Evolutionary conservation across 2,797 vertebrate species (phyloP), one percentile per base, ranked within the genome.

Genomic region (Periparus ater): DNA sequence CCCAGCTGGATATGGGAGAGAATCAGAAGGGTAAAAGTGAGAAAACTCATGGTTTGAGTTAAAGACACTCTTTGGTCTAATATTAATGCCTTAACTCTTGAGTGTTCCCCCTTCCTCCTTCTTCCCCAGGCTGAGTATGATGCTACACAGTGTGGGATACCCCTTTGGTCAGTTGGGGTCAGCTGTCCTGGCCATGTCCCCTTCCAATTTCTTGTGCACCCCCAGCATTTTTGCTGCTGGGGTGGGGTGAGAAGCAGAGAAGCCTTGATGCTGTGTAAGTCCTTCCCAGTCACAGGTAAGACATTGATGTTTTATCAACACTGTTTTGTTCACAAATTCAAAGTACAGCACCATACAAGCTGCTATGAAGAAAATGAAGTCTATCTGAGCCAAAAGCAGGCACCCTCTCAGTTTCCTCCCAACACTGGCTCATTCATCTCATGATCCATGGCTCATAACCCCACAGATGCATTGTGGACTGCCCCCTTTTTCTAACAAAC

Each of bases 101-200:
- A 72, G 19, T 1, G 0, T 42, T 5, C 1, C 2, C 19, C 8
- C 2, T 62, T 80, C 21, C 19, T 73, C 20, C 17, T 40, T 51
- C 65, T 57, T 58, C 10, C 6, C 21, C 12, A 32, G 62, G 50
- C 7, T 40, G 22, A 75, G 2, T 45, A 22, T 17, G 32, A 32
- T 1, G 3, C 2, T 29, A 40, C 25, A 32, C 1, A 4, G 6
- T 55, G 5, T 26, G 25, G 34, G 4, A 19, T 17, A 25, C 2
- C 36, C 22, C 17, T 89, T 13, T 15, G 47, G 30, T 32, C 48
- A 51, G 11, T 1, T 38, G 53, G 23, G n/a, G 21, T 34, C 53
- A 51, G n/a, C 53, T 78, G 30, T 51, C 40, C 40, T 15, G 1
- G 23, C 32, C 34, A 6, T 42, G 26, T 21, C 7, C 19, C 25